Base-by-base conservation (phyloP, 2,888 invertebrate species). In the Drosophila pegasa region DNA sequence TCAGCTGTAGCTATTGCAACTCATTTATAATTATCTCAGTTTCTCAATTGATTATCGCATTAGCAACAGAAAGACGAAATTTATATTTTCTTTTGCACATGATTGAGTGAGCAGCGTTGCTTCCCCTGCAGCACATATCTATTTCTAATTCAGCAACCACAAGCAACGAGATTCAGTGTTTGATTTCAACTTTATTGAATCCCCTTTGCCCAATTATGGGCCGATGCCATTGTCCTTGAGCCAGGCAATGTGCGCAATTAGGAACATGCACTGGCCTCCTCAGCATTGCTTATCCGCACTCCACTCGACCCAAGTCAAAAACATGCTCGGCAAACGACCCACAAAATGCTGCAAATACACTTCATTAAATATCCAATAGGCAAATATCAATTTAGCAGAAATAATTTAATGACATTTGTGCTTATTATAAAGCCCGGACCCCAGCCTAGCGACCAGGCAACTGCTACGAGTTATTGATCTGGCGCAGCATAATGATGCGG, bases 391-490 rank as follows among this genome's bases (percentile, higher is more conserved):
- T 71, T 78, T 74, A 71, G 41, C 58, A 71, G 61, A 64, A 66
- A 78, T 83, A 71, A 78, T 71, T 80, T 61, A 78, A 76, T 78
- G 63, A 58, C 66, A 80, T 71, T 71, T 58, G 51, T 71, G 68
- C 71, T 63, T 74, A 69, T 78, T 78, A 76, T 67, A 58, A 48
- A 27, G 16, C 10, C 41, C 8, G 1, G 9, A 1, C 31, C 25
- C 29, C 9, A 16, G 6, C 20, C 31, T 12, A 10, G n/a, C 35
- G 20, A 33, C 22, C 33, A n/a, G n/a, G n/a, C n/a, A 35, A 8
- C 48, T 41, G 14, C 18, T 20, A 33, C 9, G 14, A 7, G 55
- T 50, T 59, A 71, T 62, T 58, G 65, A 66, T 66, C 45, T 52
- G 50, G 41, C 35, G 16, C 55, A 33, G 50, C 20, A 47, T 57